Conservation (phyloP, 2,797 vertebrate genomes). For the Chrysocyon brachyurus region DNA sequence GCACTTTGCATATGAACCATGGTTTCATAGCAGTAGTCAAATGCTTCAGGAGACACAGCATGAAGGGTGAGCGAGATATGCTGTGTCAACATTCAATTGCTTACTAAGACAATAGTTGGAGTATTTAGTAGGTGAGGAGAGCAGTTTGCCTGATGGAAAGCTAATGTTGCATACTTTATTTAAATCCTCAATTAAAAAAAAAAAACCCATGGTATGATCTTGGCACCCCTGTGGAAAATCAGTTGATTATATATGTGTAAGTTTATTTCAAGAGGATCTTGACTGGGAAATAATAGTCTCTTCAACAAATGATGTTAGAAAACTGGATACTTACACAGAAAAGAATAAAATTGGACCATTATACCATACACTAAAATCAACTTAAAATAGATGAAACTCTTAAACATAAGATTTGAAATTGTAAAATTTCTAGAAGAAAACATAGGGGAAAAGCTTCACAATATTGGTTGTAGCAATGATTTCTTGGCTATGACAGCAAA, state of each 20-base stretch:
- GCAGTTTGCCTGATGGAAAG: not conserved
- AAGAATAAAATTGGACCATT: not conserved
- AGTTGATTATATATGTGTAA: not conserved
- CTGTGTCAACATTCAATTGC: not conserved
- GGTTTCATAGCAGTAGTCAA: not conserved
- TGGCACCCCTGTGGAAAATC: not conserved
- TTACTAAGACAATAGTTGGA: not conserved
- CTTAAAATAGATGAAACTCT: not conserved
- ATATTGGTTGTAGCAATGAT: not conserved
- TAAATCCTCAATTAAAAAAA: constrained; percentile 13
- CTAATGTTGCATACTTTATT: constrained; percentile 17
- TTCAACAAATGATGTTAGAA: not conserved
- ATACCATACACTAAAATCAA: not conserved
- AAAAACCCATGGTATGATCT: not conserved
- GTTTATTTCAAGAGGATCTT: not conserved
- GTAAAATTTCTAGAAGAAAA: constrained; percentile 1
- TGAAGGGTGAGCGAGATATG: not conserved
- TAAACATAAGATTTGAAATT: not conserved
- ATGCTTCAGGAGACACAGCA: not conserved
- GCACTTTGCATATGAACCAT: fast-evolving
- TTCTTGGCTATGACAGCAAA: not conserved
- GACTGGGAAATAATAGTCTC: not conserved
- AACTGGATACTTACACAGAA: not conserved
- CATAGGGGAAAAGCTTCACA: not conserved
- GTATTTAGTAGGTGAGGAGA: not conserved